Conservation (phyloP, 2,888 invertebrate species). For the Platycnemis pennipes region DNA sequence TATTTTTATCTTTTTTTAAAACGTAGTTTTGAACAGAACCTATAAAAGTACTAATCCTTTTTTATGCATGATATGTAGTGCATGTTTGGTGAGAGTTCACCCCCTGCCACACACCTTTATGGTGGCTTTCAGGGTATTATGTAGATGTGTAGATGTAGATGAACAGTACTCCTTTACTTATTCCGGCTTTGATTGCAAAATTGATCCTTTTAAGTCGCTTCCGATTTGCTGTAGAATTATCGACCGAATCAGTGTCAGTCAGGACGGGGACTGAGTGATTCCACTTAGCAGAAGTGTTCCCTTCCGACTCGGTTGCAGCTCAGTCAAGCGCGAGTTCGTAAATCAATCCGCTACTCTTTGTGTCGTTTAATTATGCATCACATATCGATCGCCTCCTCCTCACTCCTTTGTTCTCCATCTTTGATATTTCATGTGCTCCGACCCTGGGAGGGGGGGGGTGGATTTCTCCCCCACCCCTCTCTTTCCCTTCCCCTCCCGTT, state of each 20-base stretch:
- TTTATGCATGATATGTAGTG: no score
- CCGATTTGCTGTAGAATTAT: neutral
- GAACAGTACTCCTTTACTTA: no score
- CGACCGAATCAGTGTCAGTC: neutral
- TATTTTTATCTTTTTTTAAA: no score
- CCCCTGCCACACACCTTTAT: no score
- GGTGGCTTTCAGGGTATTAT: no score
- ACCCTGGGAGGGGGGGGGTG: neutral
- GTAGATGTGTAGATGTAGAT: no score
- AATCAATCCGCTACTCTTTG: neutral
- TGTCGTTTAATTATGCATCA: conserved; percentile 7
- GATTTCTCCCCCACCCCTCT: no score
- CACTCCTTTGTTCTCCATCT: neutral
- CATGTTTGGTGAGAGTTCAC: no score
- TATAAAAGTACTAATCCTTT: no score
- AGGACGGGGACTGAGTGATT: neutral
- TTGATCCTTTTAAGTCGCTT: neutral
- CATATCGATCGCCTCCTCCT: neutral
- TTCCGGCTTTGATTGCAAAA: neutral
- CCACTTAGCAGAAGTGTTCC: neutral
- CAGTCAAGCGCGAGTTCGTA: neutral
- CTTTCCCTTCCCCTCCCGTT: neutral
- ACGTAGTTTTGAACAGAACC: no score
- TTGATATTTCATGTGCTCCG: neutral
- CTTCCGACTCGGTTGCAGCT: neutral